Evolutionary conservation across 1,140 invertebrate species (phyloP).

Genomic region (Ganaspis sp.): DNA sequence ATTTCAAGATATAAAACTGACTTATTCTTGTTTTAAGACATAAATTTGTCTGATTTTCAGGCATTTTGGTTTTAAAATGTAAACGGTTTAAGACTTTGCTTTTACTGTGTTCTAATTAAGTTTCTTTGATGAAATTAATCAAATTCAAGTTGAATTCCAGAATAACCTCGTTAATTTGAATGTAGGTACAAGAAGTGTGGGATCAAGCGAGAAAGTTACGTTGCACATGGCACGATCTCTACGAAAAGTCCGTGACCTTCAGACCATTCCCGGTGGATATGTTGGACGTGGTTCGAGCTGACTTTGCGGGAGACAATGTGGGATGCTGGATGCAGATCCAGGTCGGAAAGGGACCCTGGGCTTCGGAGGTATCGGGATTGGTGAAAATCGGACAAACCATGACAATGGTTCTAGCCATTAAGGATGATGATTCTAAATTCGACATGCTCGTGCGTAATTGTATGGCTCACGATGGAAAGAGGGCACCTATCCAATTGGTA

Average conservation of each 20-base stretch:
- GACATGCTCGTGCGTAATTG: slow-evolving; percentile 97
- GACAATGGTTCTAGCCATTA: slow-evolving; percentile 97
- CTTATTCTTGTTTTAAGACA: too few relatives aligned
- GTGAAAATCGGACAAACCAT: slow-evolving; percentile 97
- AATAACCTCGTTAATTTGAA: too few relatives aligned
- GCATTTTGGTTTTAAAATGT: too few relatives aligned
- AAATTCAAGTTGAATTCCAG: background rate
- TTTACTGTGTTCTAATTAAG: too few relatives aligned
- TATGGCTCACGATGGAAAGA: slow-evolving; percentile 95
- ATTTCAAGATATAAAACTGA: too few relatives aligned
- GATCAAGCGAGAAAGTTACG: slow-evolving; percentile 94
- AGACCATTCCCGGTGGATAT: slow-evolving; percentile 96
- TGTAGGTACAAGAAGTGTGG: slow-evolving; percentile 96
- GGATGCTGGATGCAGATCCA: slow-evolving; percentile 97
- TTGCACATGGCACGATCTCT: slow-evolving; percentile 97
- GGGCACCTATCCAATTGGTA: slow-evolving; percentile 95
- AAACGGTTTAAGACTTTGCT: too few relatives aligned
- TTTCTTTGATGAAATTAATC: too few relatives aligned
- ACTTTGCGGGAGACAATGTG: slow-evolving; percentile 96
- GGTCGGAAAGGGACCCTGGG: slow-evolving; percentile 97
- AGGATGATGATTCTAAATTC: slow-evolving; percentile 96
- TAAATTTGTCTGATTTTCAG: too few relatives aligned
- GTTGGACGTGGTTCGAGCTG: slow-evolving; percentile 93
- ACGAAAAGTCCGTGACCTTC: slow-evolving; percentile 96
- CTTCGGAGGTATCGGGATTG: slow-evolving; percentile 93